Conservation (phyloP, 2,113 vertebrate genomes). For the Anarrhichthys ocellatus region DNA sequence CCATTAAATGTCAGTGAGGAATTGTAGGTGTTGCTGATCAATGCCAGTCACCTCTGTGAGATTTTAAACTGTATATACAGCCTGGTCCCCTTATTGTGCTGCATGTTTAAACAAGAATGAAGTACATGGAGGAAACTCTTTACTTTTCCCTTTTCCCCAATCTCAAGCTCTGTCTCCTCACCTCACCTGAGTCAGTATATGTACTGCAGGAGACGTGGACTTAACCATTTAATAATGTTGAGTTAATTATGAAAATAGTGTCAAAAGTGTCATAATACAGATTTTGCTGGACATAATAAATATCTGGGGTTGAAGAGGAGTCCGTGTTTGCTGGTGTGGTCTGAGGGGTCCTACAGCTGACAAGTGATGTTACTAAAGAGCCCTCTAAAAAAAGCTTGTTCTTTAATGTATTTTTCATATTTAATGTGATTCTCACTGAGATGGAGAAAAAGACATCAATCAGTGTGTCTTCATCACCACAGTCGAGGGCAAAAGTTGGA, state of each 20-base stretch:
- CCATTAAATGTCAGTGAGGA: background rate
- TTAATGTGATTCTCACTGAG: constrained; percentile 23
- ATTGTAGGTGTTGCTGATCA: background rate
- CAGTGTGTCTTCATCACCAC: constrained; percentile 21
- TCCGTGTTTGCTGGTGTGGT: background rate
- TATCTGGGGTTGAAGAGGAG: background rate
- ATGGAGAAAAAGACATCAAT: constrained; percentile 27
- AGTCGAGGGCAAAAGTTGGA: constrained; percentile 20
- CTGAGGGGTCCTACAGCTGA: background rate
- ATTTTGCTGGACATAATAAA: background rate
- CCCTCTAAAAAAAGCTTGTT: background rate
- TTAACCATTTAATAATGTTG: background rate
- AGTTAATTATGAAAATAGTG: background rate
- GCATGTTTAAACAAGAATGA: background rate
- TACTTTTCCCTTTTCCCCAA: background rate
- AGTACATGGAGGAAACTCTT: background rate
- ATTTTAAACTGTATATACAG: background rate
- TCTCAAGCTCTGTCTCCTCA: background rate
- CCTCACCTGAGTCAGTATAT: background rate
- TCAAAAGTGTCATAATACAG: background rate
- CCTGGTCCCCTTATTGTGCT: background rate
- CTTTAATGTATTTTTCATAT: background rate
- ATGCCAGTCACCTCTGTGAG: background rate
- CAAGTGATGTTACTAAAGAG: background rate
- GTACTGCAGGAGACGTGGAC: background rate